Evolutionary conservation across 2,113 vertebrate species (phyloP), one percentile per base, ranked within the genome.

Genomic region (Neolamprologus tretocephalus): DNA sequence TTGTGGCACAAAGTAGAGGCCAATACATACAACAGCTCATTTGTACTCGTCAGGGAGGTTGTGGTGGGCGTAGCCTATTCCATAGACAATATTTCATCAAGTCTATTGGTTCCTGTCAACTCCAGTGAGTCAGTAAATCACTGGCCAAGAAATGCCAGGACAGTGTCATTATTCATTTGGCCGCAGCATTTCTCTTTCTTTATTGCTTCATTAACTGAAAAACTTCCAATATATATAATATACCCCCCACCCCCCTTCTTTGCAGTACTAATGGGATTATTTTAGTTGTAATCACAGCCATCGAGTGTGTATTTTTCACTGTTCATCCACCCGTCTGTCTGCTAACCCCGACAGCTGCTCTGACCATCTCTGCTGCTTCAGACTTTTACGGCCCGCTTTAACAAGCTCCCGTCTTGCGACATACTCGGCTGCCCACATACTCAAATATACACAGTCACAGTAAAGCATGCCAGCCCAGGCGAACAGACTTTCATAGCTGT

Each of bases 321-420:
- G 66, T 83, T 66, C 71, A 47, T 58, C 55, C 12, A 3, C 6
- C 45, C 40, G n/a, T 57, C 49, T 66, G 84, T 89, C 89, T 86
- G 92, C 51, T 14, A 75, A 35, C 71, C 79, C 79, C 16, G 17
- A 17, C 92, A 94, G 94, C 93, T 91, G 92, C 81, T 88, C 87
- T 21, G 31, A 78, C 78, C 83, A 14, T 80, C 82, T 66, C 82
- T 81, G 86, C 90, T 51, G 23, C 89, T 54, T 61, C 86, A 61
- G 71, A 90, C 80, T 87, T 94, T 95, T 92, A 94, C 91, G 54
- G 42, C 28, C 75, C 6, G 57, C 57, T 95, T 94, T 95, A 94
- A 95, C 88, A 88, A 94, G 95, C 92, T 93, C 80, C 91, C 51
- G 88, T 89, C 92, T 85, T 85, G 90, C 73, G 85, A 93, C 91